Evolutionary conservation across 2,797 vertebrate genomes (phyloP).

Genomic region (Bucorvus abyssinicus): DNA sequence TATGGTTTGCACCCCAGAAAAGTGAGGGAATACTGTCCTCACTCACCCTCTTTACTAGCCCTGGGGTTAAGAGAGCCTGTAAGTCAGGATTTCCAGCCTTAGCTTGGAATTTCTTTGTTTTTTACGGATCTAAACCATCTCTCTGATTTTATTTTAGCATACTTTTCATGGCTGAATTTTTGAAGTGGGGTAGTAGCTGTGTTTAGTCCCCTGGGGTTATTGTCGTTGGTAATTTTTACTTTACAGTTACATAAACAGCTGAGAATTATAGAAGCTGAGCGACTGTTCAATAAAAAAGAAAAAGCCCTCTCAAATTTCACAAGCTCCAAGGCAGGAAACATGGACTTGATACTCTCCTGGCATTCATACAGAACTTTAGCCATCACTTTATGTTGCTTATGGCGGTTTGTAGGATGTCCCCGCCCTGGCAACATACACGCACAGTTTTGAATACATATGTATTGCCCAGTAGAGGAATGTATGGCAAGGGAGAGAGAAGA

Average conservation of each 20-base stretch:
- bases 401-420: background rate
- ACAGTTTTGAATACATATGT: background rate
- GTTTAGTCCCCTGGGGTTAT: conserved; percentile 27
- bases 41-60: background rate
- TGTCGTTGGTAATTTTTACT: conserved; percentile 43
- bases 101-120: conserved; percentile 31
- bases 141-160: conserved; percentile 39
- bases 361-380: background rate
- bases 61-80: background rate
- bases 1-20: conserved; percentile 26
- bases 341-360: background rate
- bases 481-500: background rate
- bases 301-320: conserved; percentile 37
- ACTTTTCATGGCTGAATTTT: conserved; percentile 50
- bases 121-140: conserved; percentile 6
- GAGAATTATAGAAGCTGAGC: conserved; percentile 36
- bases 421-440: background rate
- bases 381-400: background rate
- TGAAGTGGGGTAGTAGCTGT: conserved; percentile 27
- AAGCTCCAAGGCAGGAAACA: conserved; percentile 1
- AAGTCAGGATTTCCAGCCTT: conserved; percentile 18
- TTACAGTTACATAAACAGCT: conserved; percentile 51
- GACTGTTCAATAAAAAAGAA: conserved; percentile 44
- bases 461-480: background rate
- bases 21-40: background rate